These are phyloP conservation scores for Bombus turneri DNA, from an alignment of 1,140 invertebrate genomes.

Conservation along the genomic window DNA sequence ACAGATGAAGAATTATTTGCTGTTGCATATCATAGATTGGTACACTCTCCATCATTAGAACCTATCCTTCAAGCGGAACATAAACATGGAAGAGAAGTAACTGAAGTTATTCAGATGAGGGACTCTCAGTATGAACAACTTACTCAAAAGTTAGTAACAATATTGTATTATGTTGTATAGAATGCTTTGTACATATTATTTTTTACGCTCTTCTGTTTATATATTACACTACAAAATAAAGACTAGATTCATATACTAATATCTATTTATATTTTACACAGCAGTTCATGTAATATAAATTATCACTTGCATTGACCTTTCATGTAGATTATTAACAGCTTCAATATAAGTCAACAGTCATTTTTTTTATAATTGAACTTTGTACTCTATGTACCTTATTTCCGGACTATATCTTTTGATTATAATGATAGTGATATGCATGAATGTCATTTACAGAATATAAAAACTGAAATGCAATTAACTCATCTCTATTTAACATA, in stretches of 20 bases:
- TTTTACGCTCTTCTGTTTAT: background rate
- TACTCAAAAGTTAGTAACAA: slow-evolving; percentile 84
- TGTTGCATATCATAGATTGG: slow-evolving; percentile 90
- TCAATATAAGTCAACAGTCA: slow-evolving; percentile 5
- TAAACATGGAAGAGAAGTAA: slow-evolving; percentile 88
- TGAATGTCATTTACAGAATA: background rate
- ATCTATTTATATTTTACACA: background rate
- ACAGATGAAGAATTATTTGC: slow-evolving; percentile 91
- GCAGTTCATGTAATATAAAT: background rate
- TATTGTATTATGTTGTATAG: background rate
- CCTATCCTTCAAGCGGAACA: slow-evolving; percentile 91
- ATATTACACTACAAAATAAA: slow-evolving; percentile 9
- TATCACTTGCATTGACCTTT: slow-evolving; percentile 45
- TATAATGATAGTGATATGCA: background rate
- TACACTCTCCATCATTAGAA: slow-evolving; percentile 91
- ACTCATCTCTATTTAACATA: background rate
- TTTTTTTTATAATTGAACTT: slow-evolving; percentile 2
- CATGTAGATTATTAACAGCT: slow-evolving; percentile 19
- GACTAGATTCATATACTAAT: background rate
- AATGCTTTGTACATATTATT: slow-evolving; percentile 2
- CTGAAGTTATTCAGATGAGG: slow-evolving; percentile 85
- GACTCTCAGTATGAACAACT: slow-evolving; percentile 86
- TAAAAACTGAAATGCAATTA: background rate
- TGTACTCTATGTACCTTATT: background rate
- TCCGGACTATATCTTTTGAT: background rate